These are phyloP conservation scores for Helicolenus hilgendorfi DNA, from an alignment of 2,797 vertebrate genomes.

Conservation along the genomic window DNA sequence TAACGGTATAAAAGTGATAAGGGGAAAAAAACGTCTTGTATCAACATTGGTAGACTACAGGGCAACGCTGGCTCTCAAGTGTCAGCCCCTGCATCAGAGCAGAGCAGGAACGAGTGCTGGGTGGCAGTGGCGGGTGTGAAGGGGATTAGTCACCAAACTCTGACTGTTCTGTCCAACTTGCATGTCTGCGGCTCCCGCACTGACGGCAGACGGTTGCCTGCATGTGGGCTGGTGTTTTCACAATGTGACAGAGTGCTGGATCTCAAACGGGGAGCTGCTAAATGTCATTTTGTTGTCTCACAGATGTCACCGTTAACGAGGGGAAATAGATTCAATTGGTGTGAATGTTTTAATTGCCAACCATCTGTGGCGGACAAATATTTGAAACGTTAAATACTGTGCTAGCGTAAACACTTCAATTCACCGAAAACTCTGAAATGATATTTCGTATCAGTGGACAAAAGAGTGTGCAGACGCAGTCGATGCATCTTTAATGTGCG, in stretches of 20 bases:
- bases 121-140: slow-evolving; percentile 55
- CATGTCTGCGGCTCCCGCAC: slow-evolving; percentile 40
- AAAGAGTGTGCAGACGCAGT: not conserved
- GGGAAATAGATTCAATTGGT: slow-evolving; percentile 69
- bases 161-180: slow-evolving; percentile 64
- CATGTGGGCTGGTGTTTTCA: slow-evolving; percentile 80
- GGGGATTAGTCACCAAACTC: slow-evolving; percentile 72
- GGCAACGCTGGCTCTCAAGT: not conserved
- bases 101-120: slow-evolving; percentile 26
- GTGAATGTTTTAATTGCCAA: slow-evolving; percentile 69
- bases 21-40: not conserved
- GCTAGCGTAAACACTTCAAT: slow-evolving; percentile 36
- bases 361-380: slow-evolving; percentile 76
- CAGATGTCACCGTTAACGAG: slow-evolving; percentile 81
- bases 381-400: slow-evolving; percentile 34
- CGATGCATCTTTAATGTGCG: not conserved
- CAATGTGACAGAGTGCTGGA: slow-evolving; percentile 75
- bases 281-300: slow-evolving; percentile 85
- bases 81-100: not conserved
- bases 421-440: not conserved
- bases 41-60: not conserved
- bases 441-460: not conserved
- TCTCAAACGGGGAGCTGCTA: slow-evolving; percentile 73
- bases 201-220: slow-evolving; percentile 65
- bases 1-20: too few species aligned